A percentile compares a stretch with the other conserved stretches of the same genome.
These are phyloP conservation scores for Enteromius anoplus DNA, from an alignment of 2,797 vertebrate species.

Conservation along the genomic window DNA sequence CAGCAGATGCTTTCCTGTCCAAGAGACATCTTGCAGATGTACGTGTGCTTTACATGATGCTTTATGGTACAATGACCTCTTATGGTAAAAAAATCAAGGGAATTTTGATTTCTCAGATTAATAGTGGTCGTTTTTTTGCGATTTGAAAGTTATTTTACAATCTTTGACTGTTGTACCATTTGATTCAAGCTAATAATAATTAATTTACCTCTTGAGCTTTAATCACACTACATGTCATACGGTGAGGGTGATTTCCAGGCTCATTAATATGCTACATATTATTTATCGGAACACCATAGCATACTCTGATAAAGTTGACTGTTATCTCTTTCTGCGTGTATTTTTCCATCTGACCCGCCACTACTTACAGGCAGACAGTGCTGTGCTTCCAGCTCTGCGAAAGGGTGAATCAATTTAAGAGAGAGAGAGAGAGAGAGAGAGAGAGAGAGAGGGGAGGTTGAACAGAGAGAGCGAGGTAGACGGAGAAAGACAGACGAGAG, in stretches of 20 bases:
- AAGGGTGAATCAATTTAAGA: constrained; percentile 73
- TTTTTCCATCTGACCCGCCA: constrained; percentile 70
- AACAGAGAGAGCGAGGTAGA: constrained; percentile 43
- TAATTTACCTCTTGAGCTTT: background rate
- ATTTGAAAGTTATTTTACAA: background rate
- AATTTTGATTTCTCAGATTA: background rate
- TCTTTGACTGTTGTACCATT: background rate
- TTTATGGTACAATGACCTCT: background rate
- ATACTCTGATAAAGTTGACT: constrained; percentile 24
- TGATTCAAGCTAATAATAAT: background rate
- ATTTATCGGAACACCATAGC: background rate
- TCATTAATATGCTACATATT: background rate
- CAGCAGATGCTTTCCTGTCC: no score
- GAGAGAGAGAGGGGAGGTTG: background rate
- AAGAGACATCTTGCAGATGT: no score
- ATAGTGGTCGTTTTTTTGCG: background rate
- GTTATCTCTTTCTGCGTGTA: constrained; percentile 43
- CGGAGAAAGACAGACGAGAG: constrained; percentile 50
- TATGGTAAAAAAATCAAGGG: background rate
- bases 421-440: constrained; percentile 36
- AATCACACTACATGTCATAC: background rate
- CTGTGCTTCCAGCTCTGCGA: constrained; percentile 56
- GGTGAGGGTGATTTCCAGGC: background rate
- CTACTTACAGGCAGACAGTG: constrained; percentile 63
- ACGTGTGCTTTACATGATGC: no score